Conservation (phyloP, 2,888 invertebrate species). For the Mythimna albipuncta region DNA sequence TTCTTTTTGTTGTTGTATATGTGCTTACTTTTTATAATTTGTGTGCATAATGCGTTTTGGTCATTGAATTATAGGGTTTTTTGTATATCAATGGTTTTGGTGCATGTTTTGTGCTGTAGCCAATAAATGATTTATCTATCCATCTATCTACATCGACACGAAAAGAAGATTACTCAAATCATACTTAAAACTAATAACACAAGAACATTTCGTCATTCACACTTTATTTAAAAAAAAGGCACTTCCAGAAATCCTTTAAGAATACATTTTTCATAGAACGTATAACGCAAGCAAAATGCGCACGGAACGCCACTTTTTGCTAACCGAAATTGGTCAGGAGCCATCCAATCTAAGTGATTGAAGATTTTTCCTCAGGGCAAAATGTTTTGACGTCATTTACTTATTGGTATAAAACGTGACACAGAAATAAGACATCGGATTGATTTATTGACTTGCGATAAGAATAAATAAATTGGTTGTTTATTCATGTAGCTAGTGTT, state of each 20-base stretch:
- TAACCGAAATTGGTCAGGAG: conserved; percentile 60
- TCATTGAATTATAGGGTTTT: too few species aligned
- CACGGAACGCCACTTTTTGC: conserved; percentile 53
- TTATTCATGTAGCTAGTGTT: neutral
- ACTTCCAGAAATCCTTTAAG: conserved; percentile 40
- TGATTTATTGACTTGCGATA: conserved; percentile 32
- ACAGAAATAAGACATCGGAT: conserved; percentile 19
- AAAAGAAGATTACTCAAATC: too few species aligned
- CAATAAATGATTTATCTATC: too few species aligned
- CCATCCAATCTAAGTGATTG: conserved; percentile 60
- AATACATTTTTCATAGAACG: conserved; percentile 30
- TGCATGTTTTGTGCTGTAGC: too few species aligned
- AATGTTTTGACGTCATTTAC: conserved; percentile 44
- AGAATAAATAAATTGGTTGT: conserved; percentile 25
- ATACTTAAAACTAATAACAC: too few species aligned
- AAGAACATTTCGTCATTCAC: too few species aligned
- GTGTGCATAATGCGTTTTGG: too few species aligned
- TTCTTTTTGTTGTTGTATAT: too few species aligned
- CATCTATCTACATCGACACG: too few species aligned
- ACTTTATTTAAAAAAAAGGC: neutral
- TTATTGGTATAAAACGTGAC: conserved; percentile 45
- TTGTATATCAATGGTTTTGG: too few species aligned
- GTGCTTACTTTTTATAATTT: too few species aligned
- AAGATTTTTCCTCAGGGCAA: conserved; percentile 45
- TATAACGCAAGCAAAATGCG: conserved; percentile 53